Evolutionary conservation across 2,113 vertebrate species (phyloP), one percentile per base, ranked within the genome.

Genomic region (Chloropsis hardwickii): DNA sequence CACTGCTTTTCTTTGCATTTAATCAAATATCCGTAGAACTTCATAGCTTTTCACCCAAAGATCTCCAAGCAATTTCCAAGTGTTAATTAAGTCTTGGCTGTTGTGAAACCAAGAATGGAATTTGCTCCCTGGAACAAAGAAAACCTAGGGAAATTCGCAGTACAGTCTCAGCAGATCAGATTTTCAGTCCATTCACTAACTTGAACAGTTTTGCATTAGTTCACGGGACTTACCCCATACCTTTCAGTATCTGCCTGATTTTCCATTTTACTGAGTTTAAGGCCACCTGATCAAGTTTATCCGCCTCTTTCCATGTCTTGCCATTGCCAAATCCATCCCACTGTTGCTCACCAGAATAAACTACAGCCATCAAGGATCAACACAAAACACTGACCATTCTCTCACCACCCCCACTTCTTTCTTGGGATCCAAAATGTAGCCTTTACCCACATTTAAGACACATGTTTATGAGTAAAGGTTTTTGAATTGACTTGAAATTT

Each of bases 51-150:
- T 88, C 48, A 95, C 45, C 54, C 53, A 60, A 79, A 44, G 50
- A 86, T 64, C 70, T 88, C 57, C 57, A 93, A 85, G 82, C 74
- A 88, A 90, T 92, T 95, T 92, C 44, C 35, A 82, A 79, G 86
- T 5, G 11, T 82, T 85, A 94, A 92, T 83, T 91, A 80, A 82
- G 35, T 84, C 74, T 82, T 11, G 1, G n/a, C 20, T 91, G 66
- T 44, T 51, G 33, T 64, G 61, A 92, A 83, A 80, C 27, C 19
- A 56, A 27, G 44, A 71, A 44, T 58, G 45, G 61, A 76, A 2
- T 67, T 71, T 86, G 33, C 50, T 22, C 65, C 45, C 51, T 0
- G 0, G 45, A 71, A 86, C 22, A 69, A 86, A 94, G 39, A 28
- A 83, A 83, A 60, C 20, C 20, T 53, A 71, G 5, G 45, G 37